phyloP scores from a whole-genome alignment of 2,797 vertebrate genomes.

The Balearica regulorum region DNA sequence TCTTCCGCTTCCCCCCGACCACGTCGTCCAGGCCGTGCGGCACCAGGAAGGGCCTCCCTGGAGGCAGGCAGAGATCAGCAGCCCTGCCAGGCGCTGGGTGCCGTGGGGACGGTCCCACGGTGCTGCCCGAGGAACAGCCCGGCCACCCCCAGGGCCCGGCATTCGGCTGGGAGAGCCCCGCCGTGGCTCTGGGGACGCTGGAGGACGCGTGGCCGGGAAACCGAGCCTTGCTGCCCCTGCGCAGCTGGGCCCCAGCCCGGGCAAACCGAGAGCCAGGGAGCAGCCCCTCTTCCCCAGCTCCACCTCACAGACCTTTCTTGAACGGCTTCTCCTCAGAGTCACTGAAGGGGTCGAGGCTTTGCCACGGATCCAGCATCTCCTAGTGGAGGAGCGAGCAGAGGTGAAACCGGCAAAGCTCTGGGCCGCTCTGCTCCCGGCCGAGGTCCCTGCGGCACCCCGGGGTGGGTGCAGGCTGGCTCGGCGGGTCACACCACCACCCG shows the following conservation, averaged over 20 bases:
- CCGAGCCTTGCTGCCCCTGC: rapidly evolving
- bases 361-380: conserved; percentile 80
- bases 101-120: rapidly evolving
- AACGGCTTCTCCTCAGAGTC: conserved; percentile 76
- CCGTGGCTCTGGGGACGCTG: rapidly evolving
- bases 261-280: background rate
- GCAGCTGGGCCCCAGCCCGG: background rate
- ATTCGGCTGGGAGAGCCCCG: rapidly evolving
- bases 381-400: background rate
- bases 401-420: rapidly evolving
- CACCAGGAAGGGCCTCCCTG: conserved; percentile 83
- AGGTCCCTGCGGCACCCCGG: background rate
- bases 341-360: conserved; percentile 80
- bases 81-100: too few relatives aligned
- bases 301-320: conserved; percentile 74
- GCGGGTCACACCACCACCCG: rapidly evolving
- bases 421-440: background rate
- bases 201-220: background rate
- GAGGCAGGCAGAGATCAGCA: background rate
- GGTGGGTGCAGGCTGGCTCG: background rate
- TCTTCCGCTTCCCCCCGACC: conserved; percentile 83
- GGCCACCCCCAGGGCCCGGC: rapidly evolving
- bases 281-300: too few relatives aligned
- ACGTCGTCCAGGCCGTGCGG: conserved; percentile 75
- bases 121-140: rapidly evolving